A percentile compares a stretch with the other conserved stretches of the same genome.
Conservation (phyloP, 2,113 vertebrate species). For the Oophaga pumilio region DNA sequence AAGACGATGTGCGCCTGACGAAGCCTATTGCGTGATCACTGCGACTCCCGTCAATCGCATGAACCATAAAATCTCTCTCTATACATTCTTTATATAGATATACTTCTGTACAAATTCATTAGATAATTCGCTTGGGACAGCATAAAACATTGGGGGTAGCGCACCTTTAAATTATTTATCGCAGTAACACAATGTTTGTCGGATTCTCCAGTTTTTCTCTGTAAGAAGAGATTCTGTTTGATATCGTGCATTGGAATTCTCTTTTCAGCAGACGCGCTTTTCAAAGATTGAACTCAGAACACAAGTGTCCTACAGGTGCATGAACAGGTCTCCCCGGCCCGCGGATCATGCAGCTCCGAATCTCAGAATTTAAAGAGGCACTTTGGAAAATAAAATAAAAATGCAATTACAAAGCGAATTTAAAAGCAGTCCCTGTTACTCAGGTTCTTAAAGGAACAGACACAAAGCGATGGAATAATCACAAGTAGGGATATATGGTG, state of each 20-base stretch:
- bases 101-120: not conserved
- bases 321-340: not conserved
- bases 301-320: conserved; percentile 38
- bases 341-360: too few species aligned
- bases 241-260: conserved; percentile 13
- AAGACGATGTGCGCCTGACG: not conserved
- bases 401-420: not conserved
- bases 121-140: not conserved
- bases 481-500: not conserved
- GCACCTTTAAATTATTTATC: not conserved
- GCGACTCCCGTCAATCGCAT: not conserved
- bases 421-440: not conserved
- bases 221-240: not conserved
- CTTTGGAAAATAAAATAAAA: not conserved
- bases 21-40: not conserved
- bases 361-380: not conserved
- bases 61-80: not conserved
- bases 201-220: not conserved
- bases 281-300: conserved; percentile 16
- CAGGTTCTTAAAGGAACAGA: conserved; percentile 2
- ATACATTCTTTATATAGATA: not conserved
- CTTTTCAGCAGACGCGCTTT: not conserved
- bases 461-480: not conserved
- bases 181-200: not conserved
- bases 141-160: not conserved